These are phyloP conservation scores for Adelphocoris suturalis DNA, from an alignment of 2,888 invertebrate species.

Conservation along the genomic window DNA sequence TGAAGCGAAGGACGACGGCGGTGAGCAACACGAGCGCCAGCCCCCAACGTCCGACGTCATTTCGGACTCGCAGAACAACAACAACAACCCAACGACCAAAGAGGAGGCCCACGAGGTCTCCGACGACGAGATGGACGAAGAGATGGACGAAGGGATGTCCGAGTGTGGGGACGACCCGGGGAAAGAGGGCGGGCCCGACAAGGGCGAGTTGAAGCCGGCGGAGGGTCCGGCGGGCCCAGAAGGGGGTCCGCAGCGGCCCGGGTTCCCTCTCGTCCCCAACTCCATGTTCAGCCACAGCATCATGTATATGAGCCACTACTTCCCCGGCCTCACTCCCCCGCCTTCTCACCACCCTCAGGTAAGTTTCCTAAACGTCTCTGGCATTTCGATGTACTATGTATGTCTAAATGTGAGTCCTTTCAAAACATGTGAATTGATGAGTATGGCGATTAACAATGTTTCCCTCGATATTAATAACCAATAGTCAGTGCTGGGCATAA, in stretches of 20 bases:
- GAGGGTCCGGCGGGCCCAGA: slow-evolving; percentile 78
- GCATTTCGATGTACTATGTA: too few species aligned
- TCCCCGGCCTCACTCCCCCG: slow-evolving; percentile 83
- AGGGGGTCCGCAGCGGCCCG: slow-evolving; percentile 74
- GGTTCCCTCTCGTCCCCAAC: slow-evolving; percentile 90
- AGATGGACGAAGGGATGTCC: slow-evolving; percentile 67
- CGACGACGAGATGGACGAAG: slow-evolving; percentile 78
- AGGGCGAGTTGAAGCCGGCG: slow-evolving; percentile 74
- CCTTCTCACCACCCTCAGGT: slow-evolving; percentile 79
- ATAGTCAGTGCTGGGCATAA: too few species aligned
- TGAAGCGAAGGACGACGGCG: slow-evolving; percentile 68
- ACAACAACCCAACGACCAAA: slow-evolving; percentile 44
- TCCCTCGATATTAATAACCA: too few species aligned
- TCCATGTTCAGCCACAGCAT: slow-evolving; percentile 94
- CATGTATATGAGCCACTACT: slow-evolving; percentile 95
- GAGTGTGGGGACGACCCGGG: slow-evolving; percentile 80
- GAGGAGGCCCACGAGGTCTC: slow-evolving; percentile 79
- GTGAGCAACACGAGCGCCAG: slow-evolving; percentile 40
- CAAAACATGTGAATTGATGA: too few species aligned
- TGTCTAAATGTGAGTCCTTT: too few species aligned
- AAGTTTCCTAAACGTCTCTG: neutral
- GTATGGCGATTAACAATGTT: too few species aligned
- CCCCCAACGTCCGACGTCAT: slow-evolving; percentile 49
- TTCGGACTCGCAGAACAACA: slow-evolving; percentile 69
- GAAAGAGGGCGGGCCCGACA: slow-evolving; percentile 48